Conservation (phyloP, 2,888 invertebrate genomes). For the Atethmia centrago region DNA sequence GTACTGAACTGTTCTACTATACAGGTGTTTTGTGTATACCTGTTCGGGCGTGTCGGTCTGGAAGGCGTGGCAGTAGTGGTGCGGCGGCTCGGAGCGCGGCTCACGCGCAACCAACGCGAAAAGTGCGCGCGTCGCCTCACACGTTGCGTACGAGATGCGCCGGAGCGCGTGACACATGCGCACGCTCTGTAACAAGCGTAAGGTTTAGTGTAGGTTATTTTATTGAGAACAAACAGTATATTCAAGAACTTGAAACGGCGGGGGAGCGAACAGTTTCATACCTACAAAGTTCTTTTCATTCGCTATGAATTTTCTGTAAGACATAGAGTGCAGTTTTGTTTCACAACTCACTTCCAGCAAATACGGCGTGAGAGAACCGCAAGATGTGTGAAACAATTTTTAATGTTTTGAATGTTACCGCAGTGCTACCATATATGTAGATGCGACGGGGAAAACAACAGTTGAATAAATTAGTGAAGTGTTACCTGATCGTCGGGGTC, state of each 20-base stretch:
- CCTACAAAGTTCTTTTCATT: not conserved
- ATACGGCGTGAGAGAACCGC: not conserved
- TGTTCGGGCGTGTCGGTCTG: conserved; percentile 94
- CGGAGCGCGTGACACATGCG: conserved; percentile 96
- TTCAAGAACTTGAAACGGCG: not conserved
- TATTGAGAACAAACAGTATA: not conserved
- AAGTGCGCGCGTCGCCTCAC: conserved; percentile 94
- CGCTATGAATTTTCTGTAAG: not conserved
- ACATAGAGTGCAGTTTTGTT: not conserved
- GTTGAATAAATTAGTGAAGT: not conserved
- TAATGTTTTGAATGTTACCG: not conserved
- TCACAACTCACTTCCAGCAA: not conserved
- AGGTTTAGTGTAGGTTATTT: not conserved
- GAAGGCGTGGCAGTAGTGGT: conserved; percentile 96
- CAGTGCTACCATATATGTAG: not conserved
- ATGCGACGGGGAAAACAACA: not conserved
- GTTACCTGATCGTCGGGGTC: conserved; percentile 95
- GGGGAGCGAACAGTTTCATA: not conserved
- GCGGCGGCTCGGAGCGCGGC: conserved; percentile 91
- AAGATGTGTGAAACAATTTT: not conserved
- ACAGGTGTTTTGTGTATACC: conserved; percentile 84
- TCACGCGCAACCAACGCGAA: conserved; percentile 93
- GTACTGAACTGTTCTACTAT: too few relatives aligned
- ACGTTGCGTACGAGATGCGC: conserved; percentile 96
- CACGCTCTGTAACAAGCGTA: conserved; percentile 90